Evolutionary conservation across 2,888 invertebrate genomes (phyloP).

Genomic region (Trissonchulus sp.): DNA sequence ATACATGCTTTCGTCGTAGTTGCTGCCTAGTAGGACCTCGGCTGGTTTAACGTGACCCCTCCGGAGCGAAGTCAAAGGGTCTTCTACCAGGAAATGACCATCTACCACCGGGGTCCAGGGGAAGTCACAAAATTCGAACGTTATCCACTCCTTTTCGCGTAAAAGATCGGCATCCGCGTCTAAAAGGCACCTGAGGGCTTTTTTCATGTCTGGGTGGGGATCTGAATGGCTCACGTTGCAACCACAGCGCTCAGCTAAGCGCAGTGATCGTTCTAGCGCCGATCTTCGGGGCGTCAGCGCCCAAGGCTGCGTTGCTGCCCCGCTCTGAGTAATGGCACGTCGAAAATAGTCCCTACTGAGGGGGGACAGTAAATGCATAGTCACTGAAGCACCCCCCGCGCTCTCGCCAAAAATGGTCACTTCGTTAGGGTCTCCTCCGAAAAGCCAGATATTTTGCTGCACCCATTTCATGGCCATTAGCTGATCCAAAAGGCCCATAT

Average conservation of each 20-base stretch:
- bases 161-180: constrained; percentile 56
- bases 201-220: constrained; percentile 62
- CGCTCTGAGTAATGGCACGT: constrained; percentile 78
- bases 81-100: constrained; percentile 79
- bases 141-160: constrained; percentile 39
- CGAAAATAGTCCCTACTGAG: constrained; percentile 48
- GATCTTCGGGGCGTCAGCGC: constrained; percentile 65
- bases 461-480: constrained; percentile 69
- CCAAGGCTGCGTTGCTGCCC: constrained; percentile 86
- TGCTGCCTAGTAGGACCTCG: constrained; percentile 81
- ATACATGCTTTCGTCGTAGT: constrained; percentile 86
- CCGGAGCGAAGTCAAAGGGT: constrained; percentile 62
- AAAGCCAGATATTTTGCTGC: constrained; percentile 66
- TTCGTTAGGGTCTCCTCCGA: constrained; percentile 38
- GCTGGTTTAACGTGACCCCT: constrained; percentile 83
- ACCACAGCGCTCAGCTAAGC: constrained; percentile 16
- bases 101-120: constrained; percentile 89
- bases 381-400: constrained; percentile 88
- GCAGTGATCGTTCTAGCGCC: not conserved
- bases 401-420: constrained; percentile 79
- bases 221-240: not conserved
- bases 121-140: constrained; percentile 61
- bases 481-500: constrained; percentile 92
- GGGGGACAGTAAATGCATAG: constrained; percentile 58
- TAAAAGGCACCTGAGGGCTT: constrained; percentile 70